Base-by-base conservation (phyloP, 2,113 vertebrate genomes). In the Sclerurus mexicanus region DNA sequence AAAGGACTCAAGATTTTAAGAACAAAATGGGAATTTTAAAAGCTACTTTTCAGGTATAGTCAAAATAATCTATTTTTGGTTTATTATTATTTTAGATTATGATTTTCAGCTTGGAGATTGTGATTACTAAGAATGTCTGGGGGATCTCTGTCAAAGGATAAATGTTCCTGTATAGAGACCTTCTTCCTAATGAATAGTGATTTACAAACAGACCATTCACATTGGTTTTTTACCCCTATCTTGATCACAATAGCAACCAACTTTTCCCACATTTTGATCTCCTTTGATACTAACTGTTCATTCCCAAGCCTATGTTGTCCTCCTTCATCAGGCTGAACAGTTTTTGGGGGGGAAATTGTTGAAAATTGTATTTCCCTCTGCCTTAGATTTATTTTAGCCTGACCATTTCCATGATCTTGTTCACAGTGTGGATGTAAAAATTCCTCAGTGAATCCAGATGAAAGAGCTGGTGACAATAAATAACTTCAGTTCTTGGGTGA, bases 321-420 rank as follows among this genome's bases (percentile, higher is more conserved):
- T 55, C 3, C 28, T 71, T 28, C 24, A 56, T 69, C 24, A 40
- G 7, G 8, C 4, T 56, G 35, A 59, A 19, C 5, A 14, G 0
- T 3, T 72, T 63, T 56, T 31, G 1, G 4, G 8, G 8, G 16
- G 35, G 22, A 59, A 93, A 55, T 14, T 42, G 11, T 37, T 78
- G 21, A 59, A 90, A 82, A 55, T 7, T 55, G 0, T 55, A 35
- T 73, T 87, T 64, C 31, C 14, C 3, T 9, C 4, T 9, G 4
- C 21, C 20, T 19, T 46, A 12, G 4, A 33, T 82, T 85, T 78
- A 50, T 92, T 78, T 90, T 60, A 76, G 7, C 6, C 18, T n/a
- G 8, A 50, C 13, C 3, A 0, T 15, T 89, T 71, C 46, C 39
- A 55, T 2, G 0, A 56, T 52, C 33, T 68, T 64, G 3, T 58